Conservation (phyloP, 2,888 invertebrate species). For the Ophioninae sp. region DNA sequence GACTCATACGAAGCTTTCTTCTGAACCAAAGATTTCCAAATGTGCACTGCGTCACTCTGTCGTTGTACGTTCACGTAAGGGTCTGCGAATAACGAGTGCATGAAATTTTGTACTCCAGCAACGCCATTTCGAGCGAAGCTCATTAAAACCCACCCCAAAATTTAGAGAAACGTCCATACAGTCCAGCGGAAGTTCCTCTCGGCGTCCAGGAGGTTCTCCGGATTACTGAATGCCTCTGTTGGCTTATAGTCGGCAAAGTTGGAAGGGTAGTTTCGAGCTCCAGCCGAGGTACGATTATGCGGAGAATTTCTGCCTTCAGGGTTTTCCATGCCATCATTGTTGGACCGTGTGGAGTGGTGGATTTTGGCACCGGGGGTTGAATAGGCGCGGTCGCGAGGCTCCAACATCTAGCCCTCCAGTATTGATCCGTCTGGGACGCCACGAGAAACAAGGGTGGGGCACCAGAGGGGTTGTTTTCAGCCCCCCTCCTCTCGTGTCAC, state of each 20-base stretch:
- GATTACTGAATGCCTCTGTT: background rate
- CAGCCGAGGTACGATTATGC: slow-evolving; percentile 1
- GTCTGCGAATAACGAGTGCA: background rate
- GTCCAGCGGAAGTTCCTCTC: slow-evolving; percentile 8
- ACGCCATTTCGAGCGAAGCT: background rate
- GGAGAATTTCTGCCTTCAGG: slow-evolving; percentile 39
- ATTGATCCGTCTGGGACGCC: slow-evolving; percentile 75
- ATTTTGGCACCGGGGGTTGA: slow-evolving; percentile 59
- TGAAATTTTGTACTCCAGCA: background rate
- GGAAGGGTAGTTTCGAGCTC: slow-evolving; percentile 34
- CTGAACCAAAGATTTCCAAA: too few species aligned
- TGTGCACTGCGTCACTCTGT: too few species aligned
- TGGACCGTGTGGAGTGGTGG: slow-evolving; percentile 39
- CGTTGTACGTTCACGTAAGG: too few species aligned
- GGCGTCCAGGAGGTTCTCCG: background rate
- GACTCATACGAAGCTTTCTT: too few species aligned
- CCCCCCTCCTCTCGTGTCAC: slow-evolving; percentile 59
- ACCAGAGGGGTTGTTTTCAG: slow-evolving; percentile 70
- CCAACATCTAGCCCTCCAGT: slow-evolving; percentile 63
- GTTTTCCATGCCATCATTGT: slow-evolving; percentile 55
- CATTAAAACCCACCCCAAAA: background rate
- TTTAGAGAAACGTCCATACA: slow-evolving; percentile 4
- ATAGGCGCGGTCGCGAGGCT: slow-evolving; percentile 68
- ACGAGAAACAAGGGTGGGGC: slow-evolving; percentile 72
- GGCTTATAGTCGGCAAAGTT: slow-evolving; percentile 13